Evolutionary conservation across 2,797 vertebrate genomes (phyloP), one percentile per base, ranked within the genome.

Genomic region (Lithobates sylvaticus): DNA sequence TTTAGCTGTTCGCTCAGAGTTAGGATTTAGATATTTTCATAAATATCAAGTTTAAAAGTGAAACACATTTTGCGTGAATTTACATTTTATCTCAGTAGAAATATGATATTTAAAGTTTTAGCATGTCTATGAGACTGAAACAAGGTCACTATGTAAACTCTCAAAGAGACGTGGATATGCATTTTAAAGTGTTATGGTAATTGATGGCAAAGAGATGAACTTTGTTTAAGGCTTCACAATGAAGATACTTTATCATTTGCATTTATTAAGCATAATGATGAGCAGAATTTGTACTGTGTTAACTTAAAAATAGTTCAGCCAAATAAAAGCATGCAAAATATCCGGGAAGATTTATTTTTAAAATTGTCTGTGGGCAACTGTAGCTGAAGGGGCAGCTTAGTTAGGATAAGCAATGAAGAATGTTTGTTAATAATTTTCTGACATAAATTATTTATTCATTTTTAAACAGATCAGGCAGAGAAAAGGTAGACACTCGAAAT

Each of bases 101-200:
- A 71, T 71, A 18, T 71, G 29, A 71, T 34, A 71, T 71, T 85
- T 88, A 89, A 77, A 88, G 76, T 71, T 36, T 36, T 4, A 44
- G 42, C 32, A 73, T 73, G 71, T 73, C 42, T 44, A 36, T 23
- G 71, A 73, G 78, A 84, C 86, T 83, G 78, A 89, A 89, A 61
- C 21, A 79, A 78, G 69, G 89, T 86, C 75, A 84, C 88, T 89
- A 91, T 79, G 72, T 80, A 80, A 89, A 85, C 91, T 44, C 85
- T 44, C n/a, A 26, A n/a, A 23, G 42, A 73, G 50, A 5, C 6
- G 21, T 1, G 36, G 21, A 44, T 10, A 73, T 73, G 18, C n/a
- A 73, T 73, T 73, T 73, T 12, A 54, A 90, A 78, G 80, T 90
- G 89, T 36, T 71, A 87, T 80, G n/a, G 32, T 74, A 83, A 68